Base-by-base conservation (phyloP, 2,797 vertebrate genomes). In the Typhlichthys subterraneus region DNA sequence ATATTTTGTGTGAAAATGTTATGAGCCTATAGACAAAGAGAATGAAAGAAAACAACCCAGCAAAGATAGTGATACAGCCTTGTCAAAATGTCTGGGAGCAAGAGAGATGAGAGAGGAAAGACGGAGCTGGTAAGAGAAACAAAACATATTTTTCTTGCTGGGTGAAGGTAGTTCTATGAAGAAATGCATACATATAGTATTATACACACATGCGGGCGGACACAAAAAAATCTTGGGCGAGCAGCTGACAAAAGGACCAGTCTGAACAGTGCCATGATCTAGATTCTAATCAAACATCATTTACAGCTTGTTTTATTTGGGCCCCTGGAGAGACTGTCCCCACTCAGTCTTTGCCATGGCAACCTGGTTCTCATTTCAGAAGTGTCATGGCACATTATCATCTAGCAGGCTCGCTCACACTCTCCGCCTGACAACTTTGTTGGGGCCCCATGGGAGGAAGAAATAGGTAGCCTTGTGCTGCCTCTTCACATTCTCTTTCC, bases 241-340 rank as follows among this genome's bases (percentile, higher is more conserved):
- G 77, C 84, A 70, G 79, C 83, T 77, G 73, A 86, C 85, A 89
- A 90, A 89, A 92, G 91, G 88, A 92, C 91, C 91, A 92, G 90
- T 93, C 92, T 88, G 72, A 93, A 94, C 93, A 90, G 93, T 95
- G 94, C 94, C 94, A 95, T 95, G 95, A 96, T 97, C 95, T 96
- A 96, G 97, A 96, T 96, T 95, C 95, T 96, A 97, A 99, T 98
- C 96, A 98, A 97, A 97, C 96, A 96, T 97, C 92, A 97, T 98
- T 97, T 97, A 95, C 95, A 96, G 94, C 95, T 93, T 96, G 95
- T 98, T 97, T 97, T 97, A 97, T 96, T 97, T 96, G 93, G 93
- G 94, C 91, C 96, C 94, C 95, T 87, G 91, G 95, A 97, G 96
- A 96, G 92, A 91, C 76, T 76, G 94, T 95, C 94, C 95, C 94